Percentiles rank a stretch among this genome's conserved stretches.
Conservation (phyloP, 2,888 invertebrate genomes). For the Heliconius ethilla region DNA sequence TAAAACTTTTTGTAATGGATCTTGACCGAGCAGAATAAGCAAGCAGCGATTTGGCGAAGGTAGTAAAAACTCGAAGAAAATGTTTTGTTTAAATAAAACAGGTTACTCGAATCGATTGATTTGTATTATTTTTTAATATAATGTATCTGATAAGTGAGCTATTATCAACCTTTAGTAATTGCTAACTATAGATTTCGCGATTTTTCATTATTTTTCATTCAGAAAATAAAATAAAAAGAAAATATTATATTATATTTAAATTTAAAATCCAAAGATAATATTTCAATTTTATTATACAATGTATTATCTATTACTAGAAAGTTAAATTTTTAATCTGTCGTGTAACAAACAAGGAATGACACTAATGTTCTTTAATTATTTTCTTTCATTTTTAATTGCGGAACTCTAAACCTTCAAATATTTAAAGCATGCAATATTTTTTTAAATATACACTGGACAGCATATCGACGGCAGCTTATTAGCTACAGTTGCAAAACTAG, state of each 20-base stretch:
- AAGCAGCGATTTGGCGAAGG: background rate
- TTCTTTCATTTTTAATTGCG: background rate
- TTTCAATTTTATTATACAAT: too few species aligned
- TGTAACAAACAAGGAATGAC: background rate
- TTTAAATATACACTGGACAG: conserved; percentile 4
- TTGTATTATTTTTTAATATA: background rate
- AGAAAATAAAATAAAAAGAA: too few species aligned
- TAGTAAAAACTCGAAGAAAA: background rate
- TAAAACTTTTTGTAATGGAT: conserved; percentile 24
- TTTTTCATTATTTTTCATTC: too few species aligned
- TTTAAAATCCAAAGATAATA: too few species aligned
- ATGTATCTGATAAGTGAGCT: too few species aligned
- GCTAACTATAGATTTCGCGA: too few species aligned
- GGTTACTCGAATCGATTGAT: background rate
- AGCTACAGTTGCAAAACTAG: conserved; percentile 41
- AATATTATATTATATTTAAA: too few species aligned
- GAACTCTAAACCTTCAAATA: conserved; percentile 1
- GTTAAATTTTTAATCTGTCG: too few species aligned
- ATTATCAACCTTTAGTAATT: too few species aligned
- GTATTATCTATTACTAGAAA: too few species aligned
- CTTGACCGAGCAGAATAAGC: conserved; percentile 15
- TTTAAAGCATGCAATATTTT: conserved; percentile 11
- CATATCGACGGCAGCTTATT: conserved; percentile 34
- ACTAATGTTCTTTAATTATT: background rate
- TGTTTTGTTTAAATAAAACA: background rate